A percentile compares a stretch with the other conserved stretches of the same genome.
Conservation (phyloP, 1,140 invertebrate species). For the Tetramorium alpestre region DNA sequence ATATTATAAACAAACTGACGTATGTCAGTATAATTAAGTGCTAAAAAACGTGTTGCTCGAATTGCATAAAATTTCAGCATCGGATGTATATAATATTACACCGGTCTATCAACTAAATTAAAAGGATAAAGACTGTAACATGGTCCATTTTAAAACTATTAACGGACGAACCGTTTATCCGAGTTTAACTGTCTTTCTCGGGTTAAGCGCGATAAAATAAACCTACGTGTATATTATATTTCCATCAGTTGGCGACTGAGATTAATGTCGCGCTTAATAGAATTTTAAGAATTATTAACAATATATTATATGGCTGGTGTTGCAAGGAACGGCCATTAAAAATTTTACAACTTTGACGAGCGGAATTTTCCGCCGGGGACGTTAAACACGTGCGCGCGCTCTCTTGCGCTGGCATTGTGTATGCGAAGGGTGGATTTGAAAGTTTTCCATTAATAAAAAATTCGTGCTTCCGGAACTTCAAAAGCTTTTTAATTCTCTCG, state of each 20-base stretch:
- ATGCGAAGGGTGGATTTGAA: constrained; percentile 45
- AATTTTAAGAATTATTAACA: constrained; percentile 51
- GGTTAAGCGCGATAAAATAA: not conserved
- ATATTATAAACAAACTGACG: not conserved
- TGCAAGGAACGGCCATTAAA: constrained; percentile 34
- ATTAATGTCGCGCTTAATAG: constrained; percentile 32
- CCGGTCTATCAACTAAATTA: not conserved
- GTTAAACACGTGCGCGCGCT: constrained; percentile 26
- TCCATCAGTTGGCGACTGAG: not conserved
- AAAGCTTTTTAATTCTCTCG: constrained; percentile 76
- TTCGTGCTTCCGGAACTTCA: constrained; percentile 65
- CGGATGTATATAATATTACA: not conserved
- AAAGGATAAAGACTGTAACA: not conserved
- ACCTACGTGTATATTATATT: constrained; percentile 5
- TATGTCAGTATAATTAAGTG: not conserved
- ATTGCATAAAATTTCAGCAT: not conserved
- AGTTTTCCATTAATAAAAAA: constrained; percentile 67
- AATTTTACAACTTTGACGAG: constrained; percentile 49
- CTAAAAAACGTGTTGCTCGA: not conserved
- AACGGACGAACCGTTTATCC: not conserved
- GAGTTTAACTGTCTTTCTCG: not conserved
- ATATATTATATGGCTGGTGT: constrained; percentile 17
- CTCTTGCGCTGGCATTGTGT: constrained; percentile 34
- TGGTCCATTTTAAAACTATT: not conserved
- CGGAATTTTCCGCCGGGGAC: constrained; percentile 45